Conservation (phyloP, 2,113 vertebrate species). For the Cyprinus carpio region DNA sequence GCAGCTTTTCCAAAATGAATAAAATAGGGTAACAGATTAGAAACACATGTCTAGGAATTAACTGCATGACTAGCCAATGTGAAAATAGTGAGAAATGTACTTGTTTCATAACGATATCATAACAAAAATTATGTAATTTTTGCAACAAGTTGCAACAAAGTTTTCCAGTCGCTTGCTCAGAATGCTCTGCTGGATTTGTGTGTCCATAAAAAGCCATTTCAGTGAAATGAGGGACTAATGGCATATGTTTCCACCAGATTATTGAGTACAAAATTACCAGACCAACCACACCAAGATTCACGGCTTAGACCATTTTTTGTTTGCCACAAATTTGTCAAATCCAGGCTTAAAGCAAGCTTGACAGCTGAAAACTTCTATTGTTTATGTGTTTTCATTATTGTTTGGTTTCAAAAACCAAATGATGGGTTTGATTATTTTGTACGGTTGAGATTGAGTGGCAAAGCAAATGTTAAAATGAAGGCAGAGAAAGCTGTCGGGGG, state of each 20-base stretch:
- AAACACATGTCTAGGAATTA: slow-evolving; percentile 1
- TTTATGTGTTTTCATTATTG: slow-evolving; percentile 28
- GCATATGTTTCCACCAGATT: slow-evolving; percentile 39
- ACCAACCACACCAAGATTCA: slow-evolving; percentile 2
- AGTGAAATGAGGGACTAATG: not conserved
- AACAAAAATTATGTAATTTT: slow-evolving; percentile 1
- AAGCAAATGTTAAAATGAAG: not conserved
- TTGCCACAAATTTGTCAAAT: not conserved
- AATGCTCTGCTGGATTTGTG: not conserved
- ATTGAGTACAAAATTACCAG: slow-evolving; percentile 15
- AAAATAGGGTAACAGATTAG: not conserved
- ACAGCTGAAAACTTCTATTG: not conserved
- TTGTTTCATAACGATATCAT: not conserved
- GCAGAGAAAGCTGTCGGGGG: not conserved
- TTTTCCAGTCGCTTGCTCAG: not conserved
- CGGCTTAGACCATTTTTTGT: not conserved
- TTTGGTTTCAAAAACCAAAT: slow-evolving; percentile 15
- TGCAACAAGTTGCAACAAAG: not conserved
- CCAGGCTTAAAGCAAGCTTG: slow-evolving; percentile 1
- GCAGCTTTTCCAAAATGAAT: not conserved
- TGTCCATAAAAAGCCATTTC: not conserved
- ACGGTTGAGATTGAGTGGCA: not conserved
- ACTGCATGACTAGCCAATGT: not conserved
- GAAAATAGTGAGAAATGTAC: not conserved
- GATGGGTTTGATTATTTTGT: slow-evolving; percentile 1